Percentiles rank a stretch among this genome's conserved stretches.
Conservation (phyloP, 2,888 invertebrate species). For the Diadegma fenestrale region DNA sequence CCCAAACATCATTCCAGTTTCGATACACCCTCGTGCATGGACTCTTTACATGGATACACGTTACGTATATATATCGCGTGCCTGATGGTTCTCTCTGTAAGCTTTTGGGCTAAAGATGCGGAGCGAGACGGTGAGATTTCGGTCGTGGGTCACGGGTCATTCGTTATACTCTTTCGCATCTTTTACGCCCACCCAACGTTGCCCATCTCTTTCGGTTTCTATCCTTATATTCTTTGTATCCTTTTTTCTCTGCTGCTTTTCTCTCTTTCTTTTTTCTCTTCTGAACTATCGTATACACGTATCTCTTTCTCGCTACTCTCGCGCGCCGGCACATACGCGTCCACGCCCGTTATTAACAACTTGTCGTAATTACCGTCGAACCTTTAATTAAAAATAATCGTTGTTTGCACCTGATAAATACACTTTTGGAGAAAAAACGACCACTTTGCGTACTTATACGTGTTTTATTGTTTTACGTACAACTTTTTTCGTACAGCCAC, state of each 20-base stretch:
- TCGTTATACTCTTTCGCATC: constrained; percentile 58
- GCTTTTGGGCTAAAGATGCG: constrained; percentile 34
- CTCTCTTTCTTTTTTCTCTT: constrained; percentile 22
- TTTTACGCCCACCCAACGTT: constrained; percentile 56
- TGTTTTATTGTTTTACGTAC: neutral
- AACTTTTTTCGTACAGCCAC: constrained; percentile 21
- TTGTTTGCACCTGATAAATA: constrained; percentile 66
- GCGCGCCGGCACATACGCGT: neutral
- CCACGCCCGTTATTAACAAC: constrained; percentile 65
- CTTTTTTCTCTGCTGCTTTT: no score
- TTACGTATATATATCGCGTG: neutral
- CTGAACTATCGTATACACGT: constrained; percentile 9
- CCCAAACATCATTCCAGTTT: constrained; percentile 26
- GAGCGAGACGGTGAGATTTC: constrained; percentile 39
- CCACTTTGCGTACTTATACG: neutral
- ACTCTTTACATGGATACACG: neutral
- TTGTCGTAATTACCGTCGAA: constrained; percentile 59
- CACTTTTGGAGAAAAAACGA: constrained; percentile 27
- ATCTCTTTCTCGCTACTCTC: constrained; percentile 20
- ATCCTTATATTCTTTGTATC: neutral
- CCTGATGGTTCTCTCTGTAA: neutral
- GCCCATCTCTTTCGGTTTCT: constrained; percentile 16
- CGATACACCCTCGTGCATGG: constrained; percentile 1
- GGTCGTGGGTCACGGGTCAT: constrained; percentile 66
- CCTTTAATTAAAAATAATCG: constrained; percentile 66